Evolutionary conservation across 2,113 vertebrate genomes (phyloP).

Genomic region (Lontra canadensis): DNA sequence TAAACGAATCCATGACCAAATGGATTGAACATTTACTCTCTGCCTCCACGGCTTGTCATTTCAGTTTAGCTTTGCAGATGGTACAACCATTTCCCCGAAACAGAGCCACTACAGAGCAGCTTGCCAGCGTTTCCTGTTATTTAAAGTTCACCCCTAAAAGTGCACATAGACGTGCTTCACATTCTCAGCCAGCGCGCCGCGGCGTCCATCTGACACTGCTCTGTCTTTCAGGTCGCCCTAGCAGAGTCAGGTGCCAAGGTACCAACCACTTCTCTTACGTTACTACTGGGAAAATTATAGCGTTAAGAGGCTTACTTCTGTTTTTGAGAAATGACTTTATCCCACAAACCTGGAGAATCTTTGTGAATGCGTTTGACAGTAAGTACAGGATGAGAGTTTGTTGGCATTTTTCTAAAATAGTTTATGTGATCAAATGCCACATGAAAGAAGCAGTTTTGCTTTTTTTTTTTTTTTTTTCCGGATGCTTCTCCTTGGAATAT

Average conservation of each 20-base stretch:
- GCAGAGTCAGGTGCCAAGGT: background rate
- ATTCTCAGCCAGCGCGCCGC: background rate
- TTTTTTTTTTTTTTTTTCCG: background rate
- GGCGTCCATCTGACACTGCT: background rate
- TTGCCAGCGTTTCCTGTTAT: slow-evolving; percentile 44
- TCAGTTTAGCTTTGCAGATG: slow-evolving; percentile 69
- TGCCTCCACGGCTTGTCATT: slow-evolving; percentile 70
- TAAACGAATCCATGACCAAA: slow-evolving; percentile 73
- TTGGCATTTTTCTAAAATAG: slow-evolving; percentile 3
- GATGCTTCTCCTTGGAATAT: background rate
- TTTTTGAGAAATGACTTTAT: slow-evolving; percentile 51
- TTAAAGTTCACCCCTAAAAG: slow-evolving; percentile 50
- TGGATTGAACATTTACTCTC: slow-evolving; percentile 65
- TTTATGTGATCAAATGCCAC: background rate
- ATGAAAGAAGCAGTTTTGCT: background rate
- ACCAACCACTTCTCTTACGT: background rate
- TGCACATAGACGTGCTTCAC: background rate
- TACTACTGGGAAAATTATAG: background rate
- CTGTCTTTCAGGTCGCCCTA: background rate
- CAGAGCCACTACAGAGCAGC: background rate
- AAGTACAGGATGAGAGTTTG: background rate
- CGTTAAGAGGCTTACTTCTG: background rate
- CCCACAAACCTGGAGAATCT: background rate
- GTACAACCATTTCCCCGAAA: slow-evolving; percentile 55
- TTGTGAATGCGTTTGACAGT: background rate